phyloP scores from a whole-genome alignment of 2,113 vertebrate genomes.

The Notechis scutatus region DNA sequence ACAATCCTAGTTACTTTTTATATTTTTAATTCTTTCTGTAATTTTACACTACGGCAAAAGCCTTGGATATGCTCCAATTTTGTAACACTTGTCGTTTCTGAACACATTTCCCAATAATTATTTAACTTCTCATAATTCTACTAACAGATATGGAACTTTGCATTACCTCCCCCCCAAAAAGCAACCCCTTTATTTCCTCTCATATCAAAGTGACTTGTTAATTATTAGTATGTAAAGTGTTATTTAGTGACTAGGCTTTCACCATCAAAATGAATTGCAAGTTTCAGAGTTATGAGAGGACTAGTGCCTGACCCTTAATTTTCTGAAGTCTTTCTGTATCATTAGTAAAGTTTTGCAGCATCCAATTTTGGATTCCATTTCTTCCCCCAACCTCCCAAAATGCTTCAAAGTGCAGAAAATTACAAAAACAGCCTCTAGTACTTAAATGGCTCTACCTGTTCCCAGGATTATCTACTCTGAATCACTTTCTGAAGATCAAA shows the following conservation, averaged over 20 bases:
- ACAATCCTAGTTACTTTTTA: slow-evolving; percentile 67
- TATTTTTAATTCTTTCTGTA: slow-evolving; percentile 62
- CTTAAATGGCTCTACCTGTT: not conserved
- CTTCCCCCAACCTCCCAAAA: not conserved
- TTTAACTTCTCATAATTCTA: slow-evolving; percentile 62
- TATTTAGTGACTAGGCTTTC: slow-evolving; percentile 63
- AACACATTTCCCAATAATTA: slow-evolving; percentile 53
- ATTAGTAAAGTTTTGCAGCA: slow-evolving; percentile 27
- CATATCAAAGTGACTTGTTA: slow-evolving; percentile 61
- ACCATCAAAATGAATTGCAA: slow-evolving; percentile 15
- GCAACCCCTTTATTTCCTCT: slow-evolving; percentile 42
- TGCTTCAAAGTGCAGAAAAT: not conserved
- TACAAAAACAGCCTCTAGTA: not conserved
- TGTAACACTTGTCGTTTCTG: slow-evolving; percentile 53
- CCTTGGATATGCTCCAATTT: slow-evolving; percentile 54
- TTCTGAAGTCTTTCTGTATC: slow-evolving; percentile 43
- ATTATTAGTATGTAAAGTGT: slow-evolving; percentile 67
- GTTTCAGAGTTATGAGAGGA: slow-evolving; percentile 21
- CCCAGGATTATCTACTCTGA: not conserved
- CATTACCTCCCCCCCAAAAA: slow-evolving; percentile 17
- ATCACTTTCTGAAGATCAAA: not conserved
- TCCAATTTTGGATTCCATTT: not conserved
- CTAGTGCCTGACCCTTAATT: slow-evolving; percentile 32
- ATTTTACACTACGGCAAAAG: slow-evolving; percentile 51
- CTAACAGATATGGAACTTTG: slow-evolving; percentile 47